Evolutionary conservation across 2,113 vertebrate species (phyloP), one percentile per base, ranked within the genome.

Genomic region (Pholis gunnellus): DNA sequence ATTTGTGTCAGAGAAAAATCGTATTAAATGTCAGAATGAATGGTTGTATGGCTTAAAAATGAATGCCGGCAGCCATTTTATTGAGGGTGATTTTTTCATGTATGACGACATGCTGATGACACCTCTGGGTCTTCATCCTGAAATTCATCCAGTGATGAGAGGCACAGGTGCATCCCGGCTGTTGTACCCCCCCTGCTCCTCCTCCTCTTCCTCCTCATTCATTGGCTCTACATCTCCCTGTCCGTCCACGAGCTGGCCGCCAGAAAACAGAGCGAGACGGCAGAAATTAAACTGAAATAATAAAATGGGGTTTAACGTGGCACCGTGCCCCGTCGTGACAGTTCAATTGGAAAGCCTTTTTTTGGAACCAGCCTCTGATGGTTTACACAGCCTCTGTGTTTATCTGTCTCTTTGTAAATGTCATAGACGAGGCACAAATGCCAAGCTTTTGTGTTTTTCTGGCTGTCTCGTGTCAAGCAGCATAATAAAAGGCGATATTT

Each of bases 361-460:
- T 70, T 69, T 84, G 87, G 75, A 81, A 44, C 9, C 38, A 78
- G 76, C 31, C 74, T 76, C 75, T 59, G 88, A 79, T 61, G 71
- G 73, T 57, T 25, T 64, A 68, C 77, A 66, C 81, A 69, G 75
- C 52, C 64, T 38, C 67, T 15, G 72, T 86, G 81, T 91, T 92
- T 83, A 67, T 86, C 80, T 67, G 75, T 69, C 72, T 54, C 78
- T 88, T 79, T 84, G 85, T 87, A 91, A 94, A 94, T 91, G 92
- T 89, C 91, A 92, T 6, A 72, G 54, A 87, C 74, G 48, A 84
- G 78, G 64, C 67, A 66, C 66, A 91, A 92, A 89, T 86, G 86
- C 82, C 89, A 89, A 75, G 76, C 80, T 72, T 90, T 85, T 87
- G 88, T 91, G 82, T 69, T 64, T 60, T 38, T 4, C 72, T 81